These are phyloP conservation scores for Bursaphelenchus okinawaensis DNA, from an alignment of 2,888 invertebrate genomes.

Conservation along the genomic window DNA sequence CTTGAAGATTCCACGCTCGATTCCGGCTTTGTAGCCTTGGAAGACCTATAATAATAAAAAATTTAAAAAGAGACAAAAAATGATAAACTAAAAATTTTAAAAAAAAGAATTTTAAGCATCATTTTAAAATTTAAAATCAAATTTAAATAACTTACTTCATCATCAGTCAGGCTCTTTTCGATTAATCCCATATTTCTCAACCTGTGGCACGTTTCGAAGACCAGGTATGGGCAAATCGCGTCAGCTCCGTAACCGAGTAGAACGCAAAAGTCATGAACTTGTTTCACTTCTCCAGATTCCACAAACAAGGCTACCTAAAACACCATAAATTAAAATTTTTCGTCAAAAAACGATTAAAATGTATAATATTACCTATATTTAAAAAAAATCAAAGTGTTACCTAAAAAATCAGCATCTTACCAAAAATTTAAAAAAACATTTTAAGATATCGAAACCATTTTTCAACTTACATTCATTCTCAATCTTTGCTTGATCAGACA, in stretches of 20 bases:
- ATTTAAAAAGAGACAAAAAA: no score
- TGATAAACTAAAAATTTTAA: not conserved
- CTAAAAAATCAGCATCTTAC: no score
- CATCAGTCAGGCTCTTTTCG: constrained; percentile 66
- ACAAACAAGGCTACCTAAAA: constrained; percentile 71
- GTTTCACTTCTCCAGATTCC: constrained; percentile 92
- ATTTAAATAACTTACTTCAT: constrained; percentile 43
- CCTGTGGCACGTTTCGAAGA: constrained; percentile 82
- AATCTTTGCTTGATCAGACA: constrained; percentile 86
- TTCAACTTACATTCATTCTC: constrained; percentile 71
- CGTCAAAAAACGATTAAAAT: no score
- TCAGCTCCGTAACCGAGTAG: constrained; percentile 89
- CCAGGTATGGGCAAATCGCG: constrained; percentile 80
- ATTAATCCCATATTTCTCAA: constrained; percentile 80
- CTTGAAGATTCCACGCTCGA: constrained; percentile 82
- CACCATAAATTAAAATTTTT: constrained; percentile 5
- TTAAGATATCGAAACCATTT: not conserved
- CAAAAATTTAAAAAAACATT: not conserved
- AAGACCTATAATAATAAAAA: constrained; percentile 37
- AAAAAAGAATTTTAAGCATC: not conserved
- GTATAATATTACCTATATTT: no score
- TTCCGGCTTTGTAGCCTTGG: constrained; percentile 79
- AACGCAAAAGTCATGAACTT: constrained; percentile 84
- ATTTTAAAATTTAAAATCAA: not conserved
- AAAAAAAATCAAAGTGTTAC: no score